phyloP scores from a whole-genome alignment of 92 coral and sea anemone genomes.

The Zoanthus gigantus region DNA sequence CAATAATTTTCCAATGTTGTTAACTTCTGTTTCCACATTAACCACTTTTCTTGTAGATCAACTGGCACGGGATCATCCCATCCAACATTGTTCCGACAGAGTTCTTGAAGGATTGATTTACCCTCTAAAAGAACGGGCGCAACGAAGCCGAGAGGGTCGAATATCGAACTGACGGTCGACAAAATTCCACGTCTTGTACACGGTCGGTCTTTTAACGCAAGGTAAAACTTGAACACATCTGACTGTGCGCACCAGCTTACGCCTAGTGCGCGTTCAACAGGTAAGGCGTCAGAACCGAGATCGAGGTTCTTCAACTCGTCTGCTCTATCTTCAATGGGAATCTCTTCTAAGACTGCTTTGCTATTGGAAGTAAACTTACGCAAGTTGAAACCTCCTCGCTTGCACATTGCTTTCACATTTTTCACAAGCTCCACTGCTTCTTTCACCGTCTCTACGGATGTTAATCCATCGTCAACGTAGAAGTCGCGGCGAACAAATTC shows the following conservation, averaged over 20 bases:
- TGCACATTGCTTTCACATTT: conserved; percentile 12
- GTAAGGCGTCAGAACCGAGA: neutral
- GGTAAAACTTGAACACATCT: no score
- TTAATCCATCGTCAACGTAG: conserved; percentile 11
- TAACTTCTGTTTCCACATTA: neutral
- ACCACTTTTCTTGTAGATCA: neutral
- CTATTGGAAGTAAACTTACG: neutral
- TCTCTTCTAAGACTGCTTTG: neutral
- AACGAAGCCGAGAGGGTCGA: neutral
- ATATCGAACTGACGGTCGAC: no score
- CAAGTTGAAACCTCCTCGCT: conserved; percentile 35
- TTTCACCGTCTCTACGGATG: neutral
- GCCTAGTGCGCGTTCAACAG: neutral
- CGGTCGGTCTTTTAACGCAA: conserved; percentile 18
- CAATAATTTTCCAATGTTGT: no score
- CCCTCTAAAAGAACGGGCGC: neutral
- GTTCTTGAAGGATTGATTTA: no score
- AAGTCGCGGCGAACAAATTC: neutral
- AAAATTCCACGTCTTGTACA: conserved; percentile 2
- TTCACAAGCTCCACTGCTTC: neutral
- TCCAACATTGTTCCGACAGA: neutral
- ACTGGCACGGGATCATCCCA: neutral
- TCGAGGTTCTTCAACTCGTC: conserved; percentile 22
- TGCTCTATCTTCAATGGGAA: neutral
- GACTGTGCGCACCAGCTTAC: conserved; percentile 14